Evolutionary conservation across 2,113 vertebrate species (phyloP).

Genomic region (Malurus elegans): DNA sequence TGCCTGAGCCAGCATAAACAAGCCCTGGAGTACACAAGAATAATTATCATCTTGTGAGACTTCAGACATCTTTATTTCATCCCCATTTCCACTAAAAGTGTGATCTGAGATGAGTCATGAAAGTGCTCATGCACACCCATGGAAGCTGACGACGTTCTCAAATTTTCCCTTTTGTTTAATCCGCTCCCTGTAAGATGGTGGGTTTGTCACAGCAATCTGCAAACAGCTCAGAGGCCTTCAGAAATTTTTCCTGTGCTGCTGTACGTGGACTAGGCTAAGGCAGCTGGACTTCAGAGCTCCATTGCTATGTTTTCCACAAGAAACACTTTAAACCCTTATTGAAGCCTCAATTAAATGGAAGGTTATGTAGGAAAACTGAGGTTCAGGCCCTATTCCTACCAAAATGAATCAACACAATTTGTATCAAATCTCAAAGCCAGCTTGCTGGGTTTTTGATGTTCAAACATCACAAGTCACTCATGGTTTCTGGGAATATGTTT

Average conservation of each 20-base stretch:
- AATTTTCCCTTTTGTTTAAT: not conserved
- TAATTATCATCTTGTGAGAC: slow-evolving; percentile 23
- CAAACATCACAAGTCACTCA: not conserved
- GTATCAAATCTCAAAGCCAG: not conserved
- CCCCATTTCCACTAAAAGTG: not conserved
- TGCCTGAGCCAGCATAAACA: slow-evolving; percentile 30
- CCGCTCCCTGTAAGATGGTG: not conserved
- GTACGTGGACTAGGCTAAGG: not conserved
- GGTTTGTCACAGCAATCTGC: not conserved
- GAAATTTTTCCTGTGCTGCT: not conserved
- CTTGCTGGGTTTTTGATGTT: not conserved
- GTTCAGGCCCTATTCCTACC: not conserved
- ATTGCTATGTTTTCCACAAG: not conserved
- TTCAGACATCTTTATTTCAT: not conserved
- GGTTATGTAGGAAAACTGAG: not conserved
- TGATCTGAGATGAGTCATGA: not conserved
- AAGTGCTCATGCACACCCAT: not conserved
- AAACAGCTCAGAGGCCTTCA: not conserved
- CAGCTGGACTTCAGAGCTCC: not conserved
- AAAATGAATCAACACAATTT: not conserved
- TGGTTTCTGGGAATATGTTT: not conserved
- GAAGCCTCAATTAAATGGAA: not conserved
- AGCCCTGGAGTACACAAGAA: slow-evolving; percentile 17
- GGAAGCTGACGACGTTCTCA: not conserved
- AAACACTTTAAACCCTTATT: not conserved